Conservation (phyloP, 2,888 invertebrate genomes). For the Andrena camellia region DNA sequence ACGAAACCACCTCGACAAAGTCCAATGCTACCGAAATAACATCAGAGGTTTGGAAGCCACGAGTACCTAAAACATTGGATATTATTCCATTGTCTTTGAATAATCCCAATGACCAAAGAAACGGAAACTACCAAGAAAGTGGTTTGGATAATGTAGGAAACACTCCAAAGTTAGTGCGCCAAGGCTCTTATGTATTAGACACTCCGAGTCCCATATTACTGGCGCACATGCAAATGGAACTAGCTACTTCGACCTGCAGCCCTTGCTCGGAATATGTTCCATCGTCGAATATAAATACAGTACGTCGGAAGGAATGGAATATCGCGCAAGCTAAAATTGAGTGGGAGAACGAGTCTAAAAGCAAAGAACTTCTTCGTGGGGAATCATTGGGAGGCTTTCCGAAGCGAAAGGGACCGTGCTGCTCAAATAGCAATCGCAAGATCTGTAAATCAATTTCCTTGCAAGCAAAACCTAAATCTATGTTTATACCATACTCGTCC, state of each 20-base stretch:
- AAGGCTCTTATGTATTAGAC: slow-evolving; percentile 92
- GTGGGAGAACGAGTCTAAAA: slow-evolving; percentile 74
- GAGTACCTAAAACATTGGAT: slow-evolving; percentile 82
- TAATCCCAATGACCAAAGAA: slow-evolving; percentile 26
- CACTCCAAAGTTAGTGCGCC: slow-evolving; percentile 87
- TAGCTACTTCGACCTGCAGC: slow-evolving; percentile 55
- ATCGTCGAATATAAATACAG: slow-evolving; percentile 60
- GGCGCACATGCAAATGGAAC: slow-evolving; percentile 87
- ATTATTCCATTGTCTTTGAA: slow-evolving; percentile 80
- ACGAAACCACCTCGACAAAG: slow-evolving; percentile 67
- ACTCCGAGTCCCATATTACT: slow-evolving; percentile 91
- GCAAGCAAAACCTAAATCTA: slow-evolving; percentile 57
- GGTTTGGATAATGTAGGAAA: slow-evolving; percentile 54
- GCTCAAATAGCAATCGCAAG: slow-evolving; percentile 58
- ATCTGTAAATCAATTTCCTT: slow-evolving; percentile 58
- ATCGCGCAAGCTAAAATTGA: slow-evolving; percentile 75
- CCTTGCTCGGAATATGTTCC: slow-evolving; percentile 70
- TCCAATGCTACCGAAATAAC: slow-evolving; percentile 67
- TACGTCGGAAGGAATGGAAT: slow-evolving; percentile 79
- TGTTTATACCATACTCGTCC: slow-evolving; percentile 56
- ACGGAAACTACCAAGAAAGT: slow-evolving; percentile 29
- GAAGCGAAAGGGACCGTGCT: slow-evolving; percentile 52
- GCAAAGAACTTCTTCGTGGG: slow-evolving; percentile 52
- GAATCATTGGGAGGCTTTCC: slow-evolving; percentile 35
- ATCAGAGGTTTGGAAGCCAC: slow-evolving; percentile 76